These are phyloP conservation scores for Steatornis caripensis DNA, from an alignment of 2,113 vertebrate species.

Conservation along the genomic window DNA sequence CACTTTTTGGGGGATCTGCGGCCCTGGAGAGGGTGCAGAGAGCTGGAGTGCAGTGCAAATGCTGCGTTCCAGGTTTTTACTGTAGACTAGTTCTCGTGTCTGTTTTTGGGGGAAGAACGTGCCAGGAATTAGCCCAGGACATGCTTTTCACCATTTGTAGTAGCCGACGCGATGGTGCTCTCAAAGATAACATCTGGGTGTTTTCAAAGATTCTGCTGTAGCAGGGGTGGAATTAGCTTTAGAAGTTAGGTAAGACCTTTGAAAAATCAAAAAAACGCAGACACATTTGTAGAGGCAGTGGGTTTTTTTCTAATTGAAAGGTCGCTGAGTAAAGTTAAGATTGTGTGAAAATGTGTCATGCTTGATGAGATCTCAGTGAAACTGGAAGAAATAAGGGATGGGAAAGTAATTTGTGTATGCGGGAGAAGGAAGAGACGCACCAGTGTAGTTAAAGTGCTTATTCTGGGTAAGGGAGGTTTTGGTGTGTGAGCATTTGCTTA, in stretches of 20 bases:
- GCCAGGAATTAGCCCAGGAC: neutral
- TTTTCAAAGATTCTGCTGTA: neutral
- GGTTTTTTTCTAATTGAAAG: neutral
- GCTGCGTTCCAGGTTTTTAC: neutral
- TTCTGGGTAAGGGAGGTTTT: neutral
- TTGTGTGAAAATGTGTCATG: neutral
- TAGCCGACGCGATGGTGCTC: neutral
- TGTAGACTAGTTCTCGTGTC: neutral
- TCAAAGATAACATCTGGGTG: neutral
- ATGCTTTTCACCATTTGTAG: neutral
- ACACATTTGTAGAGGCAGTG: neutral
- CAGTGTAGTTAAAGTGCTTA: neutral
- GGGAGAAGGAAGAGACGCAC: fast-evolving
- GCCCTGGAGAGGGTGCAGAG: neutral
- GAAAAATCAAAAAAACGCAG: neutral
- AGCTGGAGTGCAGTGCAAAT: neutral
- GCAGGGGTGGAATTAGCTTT: neutral
- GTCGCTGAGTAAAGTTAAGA: neutral
- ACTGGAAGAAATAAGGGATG: neutral
- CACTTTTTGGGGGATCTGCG: neutral
- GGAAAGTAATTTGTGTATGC: neutral
- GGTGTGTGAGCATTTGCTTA: neutral
- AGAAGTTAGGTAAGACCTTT: neutral
- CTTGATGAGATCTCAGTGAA: neutral
- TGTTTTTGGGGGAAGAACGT: neutral